These are phyloP conservation scores for Delphinus delphis DNA, from an alignment of 2,113 vertebrate genomes.

Conservation along the genomic window DNA sequence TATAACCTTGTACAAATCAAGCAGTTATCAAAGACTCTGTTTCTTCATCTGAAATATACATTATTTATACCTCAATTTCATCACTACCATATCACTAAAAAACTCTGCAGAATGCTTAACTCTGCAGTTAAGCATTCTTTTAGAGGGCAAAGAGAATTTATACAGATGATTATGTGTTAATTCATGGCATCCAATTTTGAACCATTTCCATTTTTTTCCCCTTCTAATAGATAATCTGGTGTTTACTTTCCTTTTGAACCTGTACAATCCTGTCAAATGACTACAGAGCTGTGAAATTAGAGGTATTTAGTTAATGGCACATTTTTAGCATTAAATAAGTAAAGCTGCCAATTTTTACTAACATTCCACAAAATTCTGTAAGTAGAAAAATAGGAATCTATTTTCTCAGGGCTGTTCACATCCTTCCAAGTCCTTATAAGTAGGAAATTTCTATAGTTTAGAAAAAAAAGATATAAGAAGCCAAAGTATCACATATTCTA, in stretches of 20 bases:
- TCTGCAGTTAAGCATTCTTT: background rate
- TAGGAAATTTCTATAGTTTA: background rate
- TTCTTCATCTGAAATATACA: slow-evolving; percentile 25
- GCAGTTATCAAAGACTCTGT: background rate
- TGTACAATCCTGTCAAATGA: slow-evolving; percentile 21
- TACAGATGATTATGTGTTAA: background rate
- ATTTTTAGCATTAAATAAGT: slow-evolving; percentile 49
- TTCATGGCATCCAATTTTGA: slow-evolving; percentile 39
- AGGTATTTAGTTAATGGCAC: background rate
- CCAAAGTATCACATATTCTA: background rate
- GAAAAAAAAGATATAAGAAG: background rate
- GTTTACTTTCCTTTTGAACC: slow-evolving; percentile 33
- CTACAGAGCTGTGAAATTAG: slow-evolving; percentile 22
- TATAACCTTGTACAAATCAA: background rate
- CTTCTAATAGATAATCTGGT: background rate
- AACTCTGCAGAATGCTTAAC: background rate
- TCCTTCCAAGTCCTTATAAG: background rate
- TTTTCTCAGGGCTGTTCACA: background rate
- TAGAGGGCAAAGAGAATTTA: background rate
- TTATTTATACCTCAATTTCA: background rate
- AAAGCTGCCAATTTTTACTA: slow-evolving; percentile 10
- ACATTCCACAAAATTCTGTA: background rate
- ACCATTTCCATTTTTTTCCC: background rate
- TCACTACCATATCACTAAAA: background rate
- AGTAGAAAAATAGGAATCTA: slow-evolving; percentile 4